Conservation (phyloP, 2,113 vertebrate species). For the Pungitius pungitius region DNA sequence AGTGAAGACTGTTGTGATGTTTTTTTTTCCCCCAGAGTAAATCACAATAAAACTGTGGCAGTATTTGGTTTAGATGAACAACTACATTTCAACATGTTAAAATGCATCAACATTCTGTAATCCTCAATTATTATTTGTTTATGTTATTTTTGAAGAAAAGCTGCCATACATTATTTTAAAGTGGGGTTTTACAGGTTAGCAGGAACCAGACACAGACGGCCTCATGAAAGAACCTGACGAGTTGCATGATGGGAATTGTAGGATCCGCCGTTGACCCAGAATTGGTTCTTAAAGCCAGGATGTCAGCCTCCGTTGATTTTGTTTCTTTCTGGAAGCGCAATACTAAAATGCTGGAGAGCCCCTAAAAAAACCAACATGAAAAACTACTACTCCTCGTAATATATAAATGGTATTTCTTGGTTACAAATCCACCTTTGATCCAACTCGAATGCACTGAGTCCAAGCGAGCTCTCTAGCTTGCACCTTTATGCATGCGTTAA, state of each 20-base stretch:
- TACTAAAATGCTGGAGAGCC: neutral
- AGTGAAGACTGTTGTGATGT: neutral
- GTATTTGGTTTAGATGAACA: neutral
- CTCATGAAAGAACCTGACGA: neutral
- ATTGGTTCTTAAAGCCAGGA: neutral
- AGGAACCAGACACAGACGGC: neutral
- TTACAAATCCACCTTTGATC: neutral
- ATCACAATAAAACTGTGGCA: neutral
- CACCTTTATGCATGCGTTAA: too few species aligned
- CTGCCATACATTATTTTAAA: neutral
- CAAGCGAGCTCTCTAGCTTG: too few species aligned
- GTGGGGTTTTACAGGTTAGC: neutral
- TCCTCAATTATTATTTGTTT: neutral
- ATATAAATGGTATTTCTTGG: too few species aligned
- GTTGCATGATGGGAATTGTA: constrained; percentile 5
- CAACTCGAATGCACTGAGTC: neutral
- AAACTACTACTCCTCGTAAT: neutral
- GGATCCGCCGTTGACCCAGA: neutral
- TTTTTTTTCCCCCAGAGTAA: neutral
- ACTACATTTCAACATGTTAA: neutral
- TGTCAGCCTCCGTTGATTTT: neutral
- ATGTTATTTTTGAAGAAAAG: neutral
- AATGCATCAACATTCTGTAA: neutral
- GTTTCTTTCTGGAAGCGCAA: neutral
- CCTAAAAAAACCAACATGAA: neutral